Conservation (phyloP, 1,140 invertebrate species). For the Nomia melanderi region DNA sequence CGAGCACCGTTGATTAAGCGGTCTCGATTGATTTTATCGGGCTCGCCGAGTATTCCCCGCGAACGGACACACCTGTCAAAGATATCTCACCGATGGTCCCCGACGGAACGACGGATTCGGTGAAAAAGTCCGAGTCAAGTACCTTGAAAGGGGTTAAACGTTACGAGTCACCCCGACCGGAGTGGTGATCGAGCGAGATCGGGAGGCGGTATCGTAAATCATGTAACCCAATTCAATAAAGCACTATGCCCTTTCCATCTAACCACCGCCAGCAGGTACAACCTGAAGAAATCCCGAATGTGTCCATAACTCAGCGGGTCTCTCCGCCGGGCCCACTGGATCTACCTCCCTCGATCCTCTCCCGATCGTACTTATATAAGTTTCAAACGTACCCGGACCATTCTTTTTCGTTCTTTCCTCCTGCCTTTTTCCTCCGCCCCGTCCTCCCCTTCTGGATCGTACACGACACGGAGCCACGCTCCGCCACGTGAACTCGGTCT, state of each 20-base stretch:
- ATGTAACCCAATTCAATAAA: slow-evolving; percentile 77
- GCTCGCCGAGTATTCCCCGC: too few species aligned
- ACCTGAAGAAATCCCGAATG: slow-evolving; percentile 71
- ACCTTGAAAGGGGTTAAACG: slow-evolving; percentile 51
- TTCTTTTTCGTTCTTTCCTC: slow-evolving; percentile 11
- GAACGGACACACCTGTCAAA: slow-evolving; percentile 29
- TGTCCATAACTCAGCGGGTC: slow-evolving; percentile 69
- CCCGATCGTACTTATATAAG: slow-evolving; percentile 38
- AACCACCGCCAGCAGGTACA: slow-evolving; percentile 65
- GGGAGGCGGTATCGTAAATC: slow-evolving; percentile 70
- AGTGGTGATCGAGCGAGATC: slow-evolving; percentile 67
- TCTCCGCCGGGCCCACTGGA: slow-evolving; percentile 48
- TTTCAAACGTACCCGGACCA: slow-evolving; percentile 35
- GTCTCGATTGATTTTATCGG: too few species aligned
- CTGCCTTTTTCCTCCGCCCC: not conserved
- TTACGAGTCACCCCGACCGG: slow-evolving; percentile 64
- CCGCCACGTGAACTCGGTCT: slow-evolving; percentile 19
- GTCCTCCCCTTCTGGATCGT: not conserved
- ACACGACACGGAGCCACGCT: slow-evolving; percentile 27
- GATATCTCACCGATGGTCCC: slow-evolving; percentile 32
- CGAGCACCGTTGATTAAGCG: too few species aligned
- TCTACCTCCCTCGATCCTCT: slow-evolving; percentile 47
- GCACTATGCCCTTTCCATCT: slow-evolving; percentile 67
- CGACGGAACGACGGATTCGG: not conserved
- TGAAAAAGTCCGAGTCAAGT: not conserved